phyloP scores from a whole-genome alignment of 1,140 invertebrate species.

The Drosophila repletoides region DNA sequence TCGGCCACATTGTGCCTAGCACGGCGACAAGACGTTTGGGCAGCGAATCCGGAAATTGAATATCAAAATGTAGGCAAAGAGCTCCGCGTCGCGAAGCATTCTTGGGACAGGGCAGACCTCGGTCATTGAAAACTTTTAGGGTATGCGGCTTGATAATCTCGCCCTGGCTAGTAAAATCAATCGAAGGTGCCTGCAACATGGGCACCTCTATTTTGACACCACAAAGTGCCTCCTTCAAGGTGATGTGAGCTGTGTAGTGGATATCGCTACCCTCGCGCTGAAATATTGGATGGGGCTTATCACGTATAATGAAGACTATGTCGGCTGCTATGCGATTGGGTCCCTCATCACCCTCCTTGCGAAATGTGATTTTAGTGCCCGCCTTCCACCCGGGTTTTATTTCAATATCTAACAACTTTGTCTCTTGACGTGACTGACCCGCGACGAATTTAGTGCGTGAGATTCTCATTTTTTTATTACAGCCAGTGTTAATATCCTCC shows the following conservation, averaged over 20 bases:
- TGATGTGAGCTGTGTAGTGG: constrained; percentile 89
- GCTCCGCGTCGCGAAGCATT: constrained; percentile 90
- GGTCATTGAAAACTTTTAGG: constrained; percentile 88
- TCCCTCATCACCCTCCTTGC: constrained; percentile 94
- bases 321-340: constrained; percentile 94
- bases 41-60: constrained; percentile 92
- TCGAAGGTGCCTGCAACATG: constrained; percentile 88
- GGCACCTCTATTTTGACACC: constrained; percentile 90
- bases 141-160: constrained; percentile 92
- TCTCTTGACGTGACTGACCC: constrained; percentile 88
- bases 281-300: constrained; percentile 93
- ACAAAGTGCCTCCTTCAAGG: constrained; percentile 91
- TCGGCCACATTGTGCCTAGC: constrained; percentile 87
- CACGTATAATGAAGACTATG: constrained; percentile 96
- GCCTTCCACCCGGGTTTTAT: constrained; percentile 97
- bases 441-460: constrained; percentile 87
- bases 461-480: constrained; percentile 97
- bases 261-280: constrained; percentile 93
- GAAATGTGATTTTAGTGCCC: constrained; percentile 97
- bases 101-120: constrained; percentile 93
- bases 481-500: constrained; percentile 90
- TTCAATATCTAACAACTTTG: constrained; percentile 94
- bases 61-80: constrained; percentile 92
- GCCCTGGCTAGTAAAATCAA: constrained; percentile 85
- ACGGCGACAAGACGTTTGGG: constrained; percentile 87